phyloP scores from a whole-genome alignment of 2,113 vertebrate species.

The Aspidoscelis tigris region DNA sequence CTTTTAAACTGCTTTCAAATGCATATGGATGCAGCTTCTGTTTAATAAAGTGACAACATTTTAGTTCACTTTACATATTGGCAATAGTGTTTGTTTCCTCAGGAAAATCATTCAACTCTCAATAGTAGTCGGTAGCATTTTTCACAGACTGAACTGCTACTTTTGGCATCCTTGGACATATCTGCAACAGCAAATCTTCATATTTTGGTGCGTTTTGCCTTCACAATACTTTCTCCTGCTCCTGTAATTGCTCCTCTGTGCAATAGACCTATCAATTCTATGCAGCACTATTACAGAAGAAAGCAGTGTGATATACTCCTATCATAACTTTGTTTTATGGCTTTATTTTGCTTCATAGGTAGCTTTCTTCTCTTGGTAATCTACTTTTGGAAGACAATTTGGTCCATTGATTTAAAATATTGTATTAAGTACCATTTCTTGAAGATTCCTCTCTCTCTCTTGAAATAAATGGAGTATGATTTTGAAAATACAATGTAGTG shows the following conservation, averaged over 20 bases:
- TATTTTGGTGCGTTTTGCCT: not conserved
- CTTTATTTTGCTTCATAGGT: slow-evolving; percentile 23
- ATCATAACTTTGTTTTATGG: slow-evolving; percentile 19
- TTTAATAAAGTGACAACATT: not conserved
- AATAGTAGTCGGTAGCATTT: not conserved
- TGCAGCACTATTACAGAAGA: slow-evolving; percentile 24
- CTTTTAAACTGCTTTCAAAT: no score
- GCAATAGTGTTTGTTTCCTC: not conserved
- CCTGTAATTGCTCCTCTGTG: slow-evolving; percentile 38
- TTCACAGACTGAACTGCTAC: not conserved
- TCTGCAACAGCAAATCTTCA: not conserved
- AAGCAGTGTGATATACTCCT: slow-evolving; percentile 25
- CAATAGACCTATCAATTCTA: slow-evolving; percentile 45
- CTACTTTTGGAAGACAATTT: slow-evolving; percentile 45
- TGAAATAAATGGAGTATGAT: not conserved
- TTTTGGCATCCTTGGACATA: not conserved
- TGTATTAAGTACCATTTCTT: not conserved
- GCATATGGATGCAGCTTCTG: not conserved
- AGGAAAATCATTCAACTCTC: not conserved
- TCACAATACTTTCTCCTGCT: slow-evolving; percentile 29
- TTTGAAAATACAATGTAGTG: not conserved
- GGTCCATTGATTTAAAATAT: slow-evolving; percentile 38
- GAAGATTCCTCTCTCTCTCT: not conserved
- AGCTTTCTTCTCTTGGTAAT: slow-evolving; percentile 30
- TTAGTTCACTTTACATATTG: not conserved